phyloP scores from a whole-genome alignment of 2,797 vertebrate species.

The Molossus molossus region DNA sequence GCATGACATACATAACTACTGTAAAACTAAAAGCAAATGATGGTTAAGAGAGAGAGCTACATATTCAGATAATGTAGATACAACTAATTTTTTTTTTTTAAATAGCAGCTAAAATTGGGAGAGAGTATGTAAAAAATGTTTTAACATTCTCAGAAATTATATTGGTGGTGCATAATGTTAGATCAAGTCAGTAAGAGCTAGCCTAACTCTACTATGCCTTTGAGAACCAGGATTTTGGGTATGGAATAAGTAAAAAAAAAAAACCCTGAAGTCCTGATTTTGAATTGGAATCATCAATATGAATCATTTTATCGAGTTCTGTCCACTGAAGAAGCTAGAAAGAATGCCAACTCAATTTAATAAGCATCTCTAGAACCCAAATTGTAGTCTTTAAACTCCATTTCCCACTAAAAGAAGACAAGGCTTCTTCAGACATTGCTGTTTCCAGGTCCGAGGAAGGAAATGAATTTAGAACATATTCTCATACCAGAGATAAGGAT shows the following conservation, averaged over 20 bases:
- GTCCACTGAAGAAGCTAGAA: neutral
- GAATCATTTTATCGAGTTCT: slow-evolving; percentile 32
- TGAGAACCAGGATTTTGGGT: slow-evolving; percentile 4
- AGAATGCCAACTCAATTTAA: neutral
- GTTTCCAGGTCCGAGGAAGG: neutral
- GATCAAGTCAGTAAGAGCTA: neutral
- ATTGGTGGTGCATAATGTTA: neutral
- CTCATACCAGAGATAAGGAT: neutral
- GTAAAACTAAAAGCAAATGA: neutral
- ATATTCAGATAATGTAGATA: neutral
- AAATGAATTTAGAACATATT: neutral
- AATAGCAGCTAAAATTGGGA: neutral
- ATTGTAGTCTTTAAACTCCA: neutral
- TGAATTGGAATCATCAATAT: neutral
- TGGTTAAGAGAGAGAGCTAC: neutral
- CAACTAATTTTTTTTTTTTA: neutral
- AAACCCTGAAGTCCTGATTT: neutral
- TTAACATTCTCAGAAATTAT: slow-evolving; percentile 3
- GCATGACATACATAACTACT: neutral
- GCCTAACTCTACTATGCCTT: neutral
- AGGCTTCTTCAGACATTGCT: slow-evolving; percentile 18
- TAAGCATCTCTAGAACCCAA: neutral
- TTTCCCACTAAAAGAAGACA: slow-evolving; percentile 37
- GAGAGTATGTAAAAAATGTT: neutral
- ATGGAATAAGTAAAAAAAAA: neutral